Evolutionary conservation across 1,140 invertebrate species (phyloP), one percentile per base, ranked within the genome.

Genomic region (Trachelipus rathkii): DNA sequence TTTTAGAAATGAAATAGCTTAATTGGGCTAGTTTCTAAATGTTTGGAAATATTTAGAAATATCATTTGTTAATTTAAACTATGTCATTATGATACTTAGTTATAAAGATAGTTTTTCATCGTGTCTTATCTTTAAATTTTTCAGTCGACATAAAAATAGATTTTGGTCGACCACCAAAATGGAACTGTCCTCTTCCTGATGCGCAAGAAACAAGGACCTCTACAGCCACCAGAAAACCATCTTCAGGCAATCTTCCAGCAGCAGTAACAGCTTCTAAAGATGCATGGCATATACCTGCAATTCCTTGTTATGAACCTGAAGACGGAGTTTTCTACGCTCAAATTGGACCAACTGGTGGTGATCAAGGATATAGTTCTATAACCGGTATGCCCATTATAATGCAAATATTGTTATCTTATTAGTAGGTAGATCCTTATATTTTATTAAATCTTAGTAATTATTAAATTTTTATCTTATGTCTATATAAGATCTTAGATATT

Each of bases 121-220:
- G 3, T 73, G 2, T 53, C 33, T n/a, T 45, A 21, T 0, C 21
- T n/a, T 33, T 68, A 44, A 53, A 60, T 43, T 43, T 69, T 82
- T 10, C 78, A 89, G 89, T 88, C 68, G 89, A 93, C 83, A 88
- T 90, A 75, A 90, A 93, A 75, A 89, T 96, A 66, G 92, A 96
- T 83, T 97, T 97, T 85, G 92, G 92, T 9, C 88, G 95, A 66
- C 88, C 91, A 9, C 93, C 95, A 4, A 89, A 90, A 79, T 97
- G 95, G 95, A 96, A 96, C 84, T 97, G 95, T 83, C 94, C 94
- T 0, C 89, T 92, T 85, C 93, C 94, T 0, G 93, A 94, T 82
- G 81, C 84, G 10, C 71, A 74, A 3, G 72, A 73, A 15, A 72
- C 74, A 15, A 79, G 81, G 3, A n/a, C n/a, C n/a, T 33, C 69